phyloP scores from a whole-genome alignment of 1,140 invertebrate species.

The Apolygus lucorum region DNA sequence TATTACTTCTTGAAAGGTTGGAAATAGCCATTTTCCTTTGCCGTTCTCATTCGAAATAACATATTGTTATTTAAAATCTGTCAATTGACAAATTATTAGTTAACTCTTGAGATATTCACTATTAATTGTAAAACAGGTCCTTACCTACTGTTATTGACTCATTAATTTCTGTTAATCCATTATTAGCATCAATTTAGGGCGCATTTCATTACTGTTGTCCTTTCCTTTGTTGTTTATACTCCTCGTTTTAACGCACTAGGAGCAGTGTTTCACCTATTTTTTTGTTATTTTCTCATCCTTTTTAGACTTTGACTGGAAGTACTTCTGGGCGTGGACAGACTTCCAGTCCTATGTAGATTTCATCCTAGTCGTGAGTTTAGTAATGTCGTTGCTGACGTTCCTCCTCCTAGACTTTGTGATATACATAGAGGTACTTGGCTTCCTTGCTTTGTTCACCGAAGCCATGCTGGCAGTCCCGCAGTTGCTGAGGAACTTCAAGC shows the following conservation, averaged over 20 bases:
- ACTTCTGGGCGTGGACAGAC: constrained; percentile 99
- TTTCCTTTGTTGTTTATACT: no score
- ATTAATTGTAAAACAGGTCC: no score
- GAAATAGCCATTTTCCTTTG: no score
- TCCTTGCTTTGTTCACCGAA: constrained; percentile 90
- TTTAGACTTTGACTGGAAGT: constrained; percentile 77
- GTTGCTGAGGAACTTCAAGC: constrained; percentile 76
- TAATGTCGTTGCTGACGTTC: constrained; percentile 78
- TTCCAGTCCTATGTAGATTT: constrained; percentile 94
- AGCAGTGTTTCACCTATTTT: background rate
- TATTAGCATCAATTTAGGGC: no score
- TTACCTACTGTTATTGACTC: no score
- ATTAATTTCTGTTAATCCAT: no score
- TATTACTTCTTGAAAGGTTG: no score
- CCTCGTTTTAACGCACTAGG: background rate
- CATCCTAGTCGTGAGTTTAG: constrained; percentile 73
- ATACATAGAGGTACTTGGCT: constrained; percentile 84
- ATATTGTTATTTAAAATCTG: no score
- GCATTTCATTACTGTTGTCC: no score
- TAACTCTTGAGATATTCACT: no score
- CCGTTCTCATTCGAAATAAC: no score
- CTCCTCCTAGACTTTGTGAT: constrained; percentile 67
- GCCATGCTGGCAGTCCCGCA: constrained; percentile 93
- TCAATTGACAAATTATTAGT: no score
- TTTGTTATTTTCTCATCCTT: constrained; percentile 16